Conservation (phyloP, 2,797 vertebrate species). For the Loriculus beryllinus region DNA sequence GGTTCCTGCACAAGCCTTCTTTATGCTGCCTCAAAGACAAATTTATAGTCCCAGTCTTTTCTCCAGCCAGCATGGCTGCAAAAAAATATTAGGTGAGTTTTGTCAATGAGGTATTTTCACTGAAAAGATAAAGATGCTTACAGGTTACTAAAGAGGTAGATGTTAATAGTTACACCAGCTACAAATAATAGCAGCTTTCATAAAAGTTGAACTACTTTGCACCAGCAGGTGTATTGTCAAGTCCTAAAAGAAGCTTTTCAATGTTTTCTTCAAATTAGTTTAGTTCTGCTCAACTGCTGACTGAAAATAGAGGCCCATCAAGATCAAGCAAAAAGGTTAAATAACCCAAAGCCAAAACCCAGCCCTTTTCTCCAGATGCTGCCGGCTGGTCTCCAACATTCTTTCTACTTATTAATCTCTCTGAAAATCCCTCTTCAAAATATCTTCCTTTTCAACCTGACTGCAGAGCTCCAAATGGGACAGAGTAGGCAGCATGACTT, state of each 20-base stretch:
- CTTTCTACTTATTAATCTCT: conserved; percentile 9
- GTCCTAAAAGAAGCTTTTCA: neutral
- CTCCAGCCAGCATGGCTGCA: accelerated
- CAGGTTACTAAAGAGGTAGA: neutral
- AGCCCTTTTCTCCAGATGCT: conserved; percentile 24
- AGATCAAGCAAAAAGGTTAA: conserved; percentile 6
- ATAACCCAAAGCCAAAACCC: neutral
- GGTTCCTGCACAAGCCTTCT: neutral
- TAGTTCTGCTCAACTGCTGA: neutral
- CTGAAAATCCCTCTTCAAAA: conserved; percentile 13
- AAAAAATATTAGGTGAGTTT: neutral
- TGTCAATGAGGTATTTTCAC: neutral
- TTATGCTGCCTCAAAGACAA: neutral
- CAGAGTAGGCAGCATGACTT: neutral
- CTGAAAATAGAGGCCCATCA: neutral
- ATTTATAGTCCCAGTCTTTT: neutral
- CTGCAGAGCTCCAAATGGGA: neutral
- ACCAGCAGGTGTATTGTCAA: neutral
- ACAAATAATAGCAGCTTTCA: neutral
- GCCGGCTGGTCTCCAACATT: neutral
- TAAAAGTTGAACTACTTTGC: neutral
- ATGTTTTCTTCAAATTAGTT: neutral
- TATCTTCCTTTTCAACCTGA: conserved; percentile 8
- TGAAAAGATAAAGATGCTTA: neutral
- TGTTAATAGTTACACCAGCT: neutral